A percentile compares a stretch with the other conserved stretches of the same genome.
phyloP scores from a whole-genome alignment of 2,888 invertebrate genomes.

The Aphidoletes aphidimyza region DNA sequence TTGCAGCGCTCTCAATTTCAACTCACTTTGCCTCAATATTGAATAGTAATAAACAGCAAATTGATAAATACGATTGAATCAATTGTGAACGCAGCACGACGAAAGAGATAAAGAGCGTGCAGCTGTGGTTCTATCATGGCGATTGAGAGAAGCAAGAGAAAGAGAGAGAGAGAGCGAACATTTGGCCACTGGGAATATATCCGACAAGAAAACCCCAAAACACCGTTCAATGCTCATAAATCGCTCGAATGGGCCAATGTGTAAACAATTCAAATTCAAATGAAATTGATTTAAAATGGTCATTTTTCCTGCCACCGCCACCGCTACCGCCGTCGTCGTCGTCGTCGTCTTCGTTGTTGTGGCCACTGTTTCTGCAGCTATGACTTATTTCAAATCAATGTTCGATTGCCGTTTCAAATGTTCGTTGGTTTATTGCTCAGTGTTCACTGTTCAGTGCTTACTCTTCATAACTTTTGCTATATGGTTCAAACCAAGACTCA shows the following conservation, averaged over 20 bases:
- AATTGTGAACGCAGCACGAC: not conserved
- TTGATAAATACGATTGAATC: slow-evolving; percentile 52
- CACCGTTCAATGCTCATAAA: slow-evolving; percentile 20
- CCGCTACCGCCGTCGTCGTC: not conserved
- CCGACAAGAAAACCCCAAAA: not conserved
- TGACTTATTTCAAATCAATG: too few relatives aligned
- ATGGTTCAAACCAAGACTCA: too few relatives aligned
- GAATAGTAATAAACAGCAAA: slow-evolving; percentile 37
- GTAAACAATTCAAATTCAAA: slow-evolving; percentile 21
- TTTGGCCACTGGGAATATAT: not conserved
- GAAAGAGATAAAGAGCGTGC: too few relatives aligned
- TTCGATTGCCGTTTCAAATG: too few relatives aligned
- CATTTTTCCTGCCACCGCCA: not conserved
- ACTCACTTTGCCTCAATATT: not conserved
- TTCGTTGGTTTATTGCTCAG: too few relatives aligned
- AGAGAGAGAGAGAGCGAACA: not conserved
- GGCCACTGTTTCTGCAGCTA: not conserved
- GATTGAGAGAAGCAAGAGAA: not conserved
- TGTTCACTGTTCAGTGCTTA: too few relatives aligned
- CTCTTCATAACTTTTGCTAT: too few relatives aligned
- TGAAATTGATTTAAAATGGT: slow-evolving; percentile 31
- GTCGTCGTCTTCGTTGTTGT: not conserved
- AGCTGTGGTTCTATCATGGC: too few relatives aligned
- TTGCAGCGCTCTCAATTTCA: not conserved
- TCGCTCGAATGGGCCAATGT: not conserved